Evolutionary conservation across 2,888 invertebrate species (phyloP).

Genomic region (Tetragonula carbonaria): DNA sequence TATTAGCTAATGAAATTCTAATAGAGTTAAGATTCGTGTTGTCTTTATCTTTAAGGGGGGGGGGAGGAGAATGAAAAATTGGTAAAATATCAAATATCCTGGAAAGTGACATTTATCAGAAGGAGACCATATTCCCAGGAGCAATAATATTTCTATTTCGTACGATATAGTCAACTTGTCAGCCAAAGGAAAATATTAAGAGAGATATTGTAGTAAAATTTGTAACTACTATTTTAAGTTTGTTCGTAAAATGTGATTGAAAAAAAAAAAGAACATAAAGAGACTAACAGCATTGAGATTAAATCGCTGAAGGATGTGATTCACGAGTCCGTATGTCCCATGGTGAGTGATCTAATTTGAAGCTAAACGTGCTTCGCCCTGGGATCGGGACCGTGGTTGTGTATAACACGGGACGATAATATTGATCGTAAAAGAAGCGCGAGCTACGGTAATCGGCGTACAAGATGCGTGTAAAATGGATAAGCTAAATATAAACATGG

Average conservation of each 20-base stretch:
- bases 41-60: neutral
- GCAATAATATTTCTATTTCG: neutral
- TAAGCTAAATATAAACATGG: constrained; percentile 81
- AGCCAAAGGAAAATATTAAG: neutral
- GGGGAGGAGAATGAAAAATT: neutral
- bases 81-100: neutral
- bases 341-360: constrained; percentile 68
- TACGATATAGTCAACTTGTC: constrained; percentile 1
- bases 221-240: constrained; percentile 24
- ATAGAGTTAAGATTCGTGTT: neutral
- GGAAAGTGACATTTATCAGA: neutral
- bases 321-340: constrained; percentile 75
- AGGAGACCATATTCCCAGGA: constrained; percentile 1
- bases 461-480: constrained; percentile 79
- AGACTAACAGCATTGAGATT: constrained; percentile 3
- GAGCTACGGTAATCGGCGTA: constrained; percentile 75
- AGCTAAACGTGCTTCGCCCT: constrained; percentile 51
- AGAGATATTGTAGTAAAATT: neutral
- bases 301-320: constrained; percentile 38
- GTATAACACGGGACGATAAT: constrained; percentile 45
- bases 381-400: constrained; percentile 55
- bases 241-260: constrained; percentile 6
- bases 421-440: constrained; percentile 73
- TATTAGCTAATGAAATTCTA: constrained; percentile 10
- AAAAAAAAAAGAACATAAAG: neutral